Evolutionary conservation across 1,140 invertebrate species (phyloP).

Genomic region (Drosophila simulans): DNA sequence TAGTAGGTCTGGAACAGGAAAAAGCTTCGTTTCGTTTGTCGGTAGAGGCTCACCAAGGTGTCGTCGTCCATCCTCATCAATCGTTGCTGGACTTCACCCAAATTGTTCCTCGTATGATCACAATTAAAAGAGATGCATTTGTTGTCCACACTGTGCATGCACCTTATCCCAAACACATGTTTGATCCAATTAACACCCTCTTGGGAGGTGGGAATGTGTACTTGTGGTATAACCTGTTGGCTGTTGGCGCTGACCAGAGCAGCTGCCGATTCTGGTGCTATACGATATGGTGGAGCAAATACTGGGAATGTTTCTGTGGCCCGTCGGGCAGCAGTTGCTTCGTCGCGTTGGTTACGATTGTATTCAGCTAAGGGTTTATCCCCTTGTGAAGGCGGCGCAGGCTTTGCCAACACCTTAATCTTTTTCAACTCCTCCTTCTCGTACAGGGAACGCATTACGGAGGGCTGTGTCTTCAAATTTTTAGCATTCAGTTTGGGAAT

Average conservation of each 20-base stretch:
- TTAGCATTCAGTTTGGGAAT: not conserved
- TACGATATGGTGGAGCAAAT: constrained; percentile 43
- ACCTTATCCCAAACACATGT: constrained; percentile 47
- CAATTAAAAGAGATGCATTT: constrained; percentile 23
- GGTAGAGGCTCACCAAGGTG: constrained; percentile 15
- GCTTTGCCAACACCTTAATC: not conserved
- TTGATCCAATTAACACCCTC: not conserved
- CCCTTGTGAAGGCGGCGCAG: too few relatives aligned
- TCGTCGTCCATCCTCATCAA: constrained; percentile 11
- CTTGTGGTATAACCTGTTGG: not conserved
- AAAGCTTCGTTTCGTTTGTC: not conserved
- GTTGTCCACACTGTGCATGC: constrained; percentile 22
- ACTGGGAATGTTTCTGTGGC: not conserved
- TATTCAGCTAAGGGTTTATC: not conserved
- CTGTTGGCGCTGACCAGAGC: not conserved
- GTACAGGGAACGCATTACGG: constrained; percentile 8
- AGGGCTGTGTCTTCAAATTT: constrained; percentile 4
- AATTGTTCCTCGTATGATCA: constrained; percentile 27
- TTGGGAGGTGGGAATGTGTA: not conserved
- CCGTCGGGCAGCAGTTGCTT: constrained; percentile 1
- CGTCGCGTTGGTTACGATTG: not conserved
- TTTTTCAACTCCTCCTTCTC: not conserved
- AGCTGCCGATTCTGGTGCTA: not conserved
- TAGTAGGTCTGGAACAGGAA: constrained; percentile 34
- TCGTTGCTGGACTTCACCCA: constrained; percentile 22